Conservation (phyloP, 2,797 vertebrate species). For the Sebastiscus tertius region DNA sequence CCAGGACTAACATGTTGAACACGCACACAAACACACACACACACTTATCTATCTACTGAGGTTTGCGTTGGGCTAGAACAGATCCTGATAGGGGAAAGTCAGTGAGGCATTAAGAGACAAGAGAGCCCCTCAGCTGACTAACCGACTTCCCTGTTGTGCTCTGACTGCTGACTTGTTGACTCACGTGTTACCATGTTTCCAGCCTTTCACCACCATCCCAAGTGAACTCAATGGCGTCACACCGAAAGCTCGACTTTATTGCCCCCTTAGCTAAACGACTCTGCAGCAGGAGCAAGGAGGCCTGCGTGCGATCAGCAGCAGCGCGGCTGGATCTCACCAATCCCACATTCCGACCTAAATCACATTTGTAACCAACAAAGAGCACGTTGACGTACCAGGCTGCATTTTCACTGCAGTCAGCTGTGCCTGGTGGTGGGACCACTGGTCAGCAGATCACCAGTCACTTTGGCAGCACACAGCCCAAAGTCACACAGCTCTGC, state of each 20-base stretch:
- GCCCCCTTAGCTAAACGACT: slow-evolving; percentile 39
- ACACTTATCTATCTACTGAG: slow-evolving; percentile 49
- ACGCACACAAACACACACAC: slow-evolving; percentile 23
- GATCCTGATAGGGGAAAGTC: slow-evolving; percentile 48
- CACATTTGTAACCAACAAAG: slow-evolving; percentile 75
- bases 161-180: slow-evolving; percentile 41
- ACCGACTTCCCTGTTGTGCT: slow-evolving; percentile 39
- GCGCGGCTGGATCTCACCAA: slow-evolving; percentile 41
- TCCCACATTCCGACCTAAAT: slow-evolving; percentile 75
- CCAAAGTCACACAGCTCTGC: slow-evolving; percentile 11
- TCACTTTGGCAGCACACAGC: slow-evolving; percentile 44
- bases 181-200: slow-evolving; percentile 56
- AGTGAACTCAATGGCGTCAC: slow-evolving; percentile 51
- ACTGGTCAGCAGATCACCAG: slow-evolving; percentile 63
- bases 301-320: slow-evolving; percentile 44
- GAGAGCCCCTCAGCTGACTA: slow-evolving; percentile 68
- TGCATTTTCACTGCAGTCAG: slow-evolving; percentile 53
- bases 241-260: slow-evolving; percentile 50
- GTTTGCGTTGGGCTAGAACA: slow-evolving; percentile 52
- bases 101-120: slow-evolving; percentile 81
- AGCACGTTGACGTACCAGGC: slow-evolving; percentile 51
- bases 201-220: slow-evolving; percentile 44
- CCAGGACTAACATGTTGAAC: slow-evolving; percentile 35
- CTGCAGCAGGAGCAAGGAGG: slow-evolving; percentile 40
- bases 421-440: slow-evolving; percentile 45